A percentile compares a stretch with the other conserved stretches of the same genome.
Conservation (phyloP, 2,113 vertebrate genomes). For the Mystacornis crossleyi region DNA sequence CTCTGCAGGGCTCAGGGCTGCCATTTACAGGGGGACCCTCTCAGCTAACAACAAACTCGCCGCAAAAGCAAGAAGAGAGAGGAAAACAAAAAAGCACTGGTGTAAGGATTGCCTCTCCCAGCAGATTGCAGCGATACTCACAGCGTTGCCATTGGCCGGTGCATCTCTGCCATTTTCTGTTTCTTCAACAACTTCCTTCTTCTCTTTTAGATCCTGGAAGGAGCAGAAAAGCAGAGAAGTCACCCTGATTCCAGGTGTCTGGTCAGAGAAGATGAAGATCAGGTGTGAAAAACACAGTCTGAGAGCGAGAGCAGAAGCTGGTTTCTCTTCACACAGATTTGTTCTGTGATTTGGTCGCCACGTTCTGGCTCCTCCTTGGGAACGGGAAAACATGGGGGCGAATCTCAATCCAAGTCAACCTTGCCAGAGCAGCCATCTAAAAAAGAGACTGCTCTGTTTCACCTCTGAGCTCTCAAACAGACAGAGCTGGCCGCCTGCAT, state of each 20-base stretch:
- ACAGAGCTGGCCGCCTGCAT: not conserved
- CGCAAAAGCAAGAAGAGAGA: not conserved
- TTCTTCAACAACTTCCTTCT: slow-evolving; percentile 93
- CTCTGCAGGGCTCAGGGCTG: not conserved
- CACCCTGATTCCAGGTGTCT: not conserved
- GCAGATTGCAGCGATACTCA: slow-evolving; percentile 70
- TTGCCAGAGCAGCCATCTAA: slow-evolving; percentile 23
- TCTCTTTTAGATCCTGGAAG: slow-evolving; percentile 92
- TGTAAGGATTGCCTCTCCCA: not conserved
- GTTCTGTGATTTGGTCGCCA: not conserved
- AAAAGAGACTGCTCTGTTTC: slow-evolving; percentile 25
- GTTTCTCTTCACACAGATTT: not conserved
- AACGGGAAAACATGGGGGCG: not conserved
- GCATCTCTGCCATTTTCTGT: slow-evolving; percentile 93
- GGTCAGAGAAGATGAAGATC: slow-evolving; percentile 15
- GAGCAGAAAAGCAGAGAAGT: slow-evolving; percentile 41
- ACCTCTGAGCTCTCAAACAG: slow-evolving; percentile 26
- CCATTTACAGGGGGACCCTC: not conserved
- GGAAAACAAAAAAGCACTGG: not conserved
- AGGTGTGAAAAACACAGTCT: not conserved
- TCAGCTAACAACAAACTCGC: not conserved
- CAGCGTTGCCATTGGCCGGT: slow-evolving; percentile 91
- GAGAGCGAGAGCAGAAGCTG: not conserved
- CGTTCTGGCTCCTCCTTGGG: slow-evolving; percentile 25
- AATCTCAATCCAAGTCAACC: slow-evolving; percentile 15